A percentile compares a stretch with the other conserved stretches of the same genome.
These are phyloP conservation scores for Pandemis cinnamomeana DNA, from an alignment of 2,888 invertebrate species.

Conservation along the genomic window DNA sequence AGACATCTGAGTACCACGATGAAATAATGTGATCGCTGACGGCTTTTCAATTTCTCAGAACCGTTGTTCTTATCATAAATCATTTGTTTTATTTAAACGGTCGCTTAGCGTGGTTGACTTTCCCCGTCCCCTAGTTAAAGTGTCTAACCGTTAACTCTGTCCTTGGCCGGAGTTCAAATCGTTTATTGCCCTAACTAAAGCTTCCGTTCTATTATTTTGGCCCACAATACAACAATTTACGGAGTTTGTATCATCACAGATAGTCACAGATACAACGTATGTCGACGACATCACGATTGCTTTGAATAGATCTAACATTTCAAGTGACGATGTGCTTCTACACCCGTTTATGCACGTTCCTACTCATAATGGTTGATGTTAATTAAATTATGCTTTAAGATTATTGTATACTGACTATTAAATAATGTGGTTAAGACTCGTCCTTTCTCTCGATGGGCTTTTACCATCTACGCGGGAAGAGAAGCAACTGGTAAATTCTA, in stretches of 20 bases:
- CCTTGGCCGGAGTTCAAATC: constrained; percentile 24
- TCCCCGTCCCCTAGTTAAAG: constrained; percentile 6
- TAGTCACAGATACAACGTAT: not conserved
- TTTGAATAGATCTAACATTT: constrained; percentile 6
- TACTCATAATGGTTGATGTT: not conserved
- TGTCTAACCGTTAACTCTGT: constrained; percentile 9
- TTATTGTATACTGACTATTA: too few species aligned
- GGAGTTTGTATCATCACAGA: not conserved
- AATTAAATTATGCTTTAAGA: not conserved
- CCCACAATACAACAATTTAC: constrained; percentile 16
- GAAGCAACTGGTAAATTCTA: too few species aligned
- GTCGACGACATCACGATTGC: not conserved
- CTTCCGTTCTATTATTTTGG: constrained; percentile 17
- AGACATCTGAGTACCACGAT: not conserved
- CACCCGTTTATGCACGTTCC: not conserved
- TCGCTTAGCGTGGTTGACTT: not conserved
- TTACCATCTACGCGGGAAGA: too few species aligned
- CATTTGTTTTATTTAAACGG: constrained; percentile 1
- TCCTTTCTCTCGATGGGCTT: too few species aligned
- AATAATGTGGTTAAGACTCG: too few species aligned
- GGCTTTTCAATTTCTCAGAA: not conserved
- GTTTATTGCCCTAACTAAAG: constrained; percentile 21
- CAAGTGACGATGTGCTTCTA: not conserved
- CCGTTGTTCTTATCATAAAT: not conserved
- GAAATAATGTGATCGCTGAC: not conserved